These are phyloP conservation scores for Acrobasis repandana DNA, from an alignment of 2,888 invertebrate genomes.

Conservation along the genomic window DNA sequence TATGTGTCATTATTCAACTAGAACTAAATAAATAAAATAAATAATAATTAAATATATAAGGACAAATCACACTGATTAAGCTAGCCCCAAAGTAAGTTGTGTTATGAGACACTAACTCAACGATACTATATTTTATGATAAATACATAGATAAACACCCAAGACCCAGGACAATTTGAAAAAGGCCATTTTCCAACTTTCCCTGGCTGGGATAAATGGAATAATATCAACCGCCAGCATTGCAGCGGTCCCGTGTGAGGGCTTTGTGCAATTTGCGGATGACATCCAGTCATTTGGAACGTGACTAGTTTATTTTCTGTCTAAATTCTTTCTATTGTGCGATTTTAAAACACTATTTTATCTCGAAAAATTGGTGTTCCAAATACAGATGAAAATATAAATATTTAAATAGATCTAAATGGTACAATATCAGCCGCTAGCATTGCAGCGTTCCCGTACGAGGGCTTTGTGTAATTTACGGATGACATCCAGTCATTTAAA, in stretches of 20 bases:
- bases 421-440: background rate
- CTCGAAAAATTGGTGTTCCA: background rate
- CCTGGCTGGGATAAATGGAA: background rate
- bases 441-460: background rate
- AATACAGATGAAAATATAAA: no score
- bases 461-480: conserved; percentile 15
- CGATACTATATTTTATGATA: no score
- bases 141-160: no score
- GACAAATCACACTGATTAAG: no score
- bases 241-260: background rate
- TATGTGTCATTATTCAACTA: no score
- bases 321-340: conserved; percentile 6
- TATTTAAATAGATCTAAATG: no score
- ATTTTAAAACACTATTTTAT: background rate
- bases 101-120: no score
- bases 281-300: conserved; percentile 16
- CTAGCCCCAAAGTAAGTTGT: no score
- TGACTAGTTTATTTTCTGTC: conserved; percentile 9
- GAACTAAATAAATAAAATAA: no score
- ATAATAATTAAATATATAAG: no score
- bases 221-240: background rate
- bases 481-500: conserved; percentile 16
- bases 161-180: no score
- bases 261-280: conserved; percentile 18
- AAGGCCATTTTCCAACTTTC: no score